Base-by-base conservation (phyloP, 2,888 invertebrate species). In the Monopis laevigella region DNA sequence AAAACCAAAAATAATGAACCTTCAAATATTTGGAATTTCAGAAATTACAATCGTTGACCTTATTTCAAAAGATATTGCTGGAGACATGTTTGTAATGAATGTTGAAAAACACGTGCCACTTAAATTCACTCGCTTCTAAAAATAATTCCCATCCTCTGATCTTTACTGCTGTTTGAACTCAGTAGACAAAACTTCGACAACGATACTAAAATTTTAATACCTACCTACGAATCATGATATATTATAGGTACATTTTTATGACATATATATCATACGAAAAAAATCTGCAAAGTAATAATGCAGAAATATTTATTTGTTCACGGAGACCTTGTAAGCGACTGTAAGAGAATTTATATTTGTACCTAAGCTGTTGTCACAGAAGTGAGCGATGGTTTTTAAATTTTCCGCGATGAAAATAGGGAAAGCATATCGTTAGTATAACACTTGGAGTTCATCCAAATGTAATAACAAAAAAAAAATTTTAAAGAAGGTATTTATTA, bases 341-440 rank as follows among this genome's bases (percentile, higher is more conserved):
- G 67, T 77, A 80, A 75, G 70, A 66, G 59, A 70, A 70, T 72
- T 73, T 74, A 64, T 70, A 64, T 73, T 73, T 71, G 66, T 70
- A 61, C 70, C 72, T 66, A 68, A 77, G 75, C 59, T 54, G 75
- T 69, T 78, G 78, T 77, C 78, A 77, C 74, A 65, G 55, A 58
- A 56, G 75, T 80, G 78, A 80, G 65, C 70, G 77, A 78, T 78
- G 72, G 72, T 70, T 80, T 78, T 78, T 75, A 77, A 75, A 78
- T 75, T 77, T 77, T 77, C 63, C 50, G 60, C 60, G 75, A 74
- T 78, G 78, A 75, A 80, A 78, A 78, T 75, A 78, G 77, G 77
- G 77, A 77, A 80, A 78, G 70, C 72, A 66, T 70, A 67, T 62
- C 69, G 54, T 59, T 63, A 70, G 70, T 75, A 70, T 70, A 70